Conservation (phyloP, 2,888 invertebrate genomes). For the Conops quadrifasciatus region DNA sequence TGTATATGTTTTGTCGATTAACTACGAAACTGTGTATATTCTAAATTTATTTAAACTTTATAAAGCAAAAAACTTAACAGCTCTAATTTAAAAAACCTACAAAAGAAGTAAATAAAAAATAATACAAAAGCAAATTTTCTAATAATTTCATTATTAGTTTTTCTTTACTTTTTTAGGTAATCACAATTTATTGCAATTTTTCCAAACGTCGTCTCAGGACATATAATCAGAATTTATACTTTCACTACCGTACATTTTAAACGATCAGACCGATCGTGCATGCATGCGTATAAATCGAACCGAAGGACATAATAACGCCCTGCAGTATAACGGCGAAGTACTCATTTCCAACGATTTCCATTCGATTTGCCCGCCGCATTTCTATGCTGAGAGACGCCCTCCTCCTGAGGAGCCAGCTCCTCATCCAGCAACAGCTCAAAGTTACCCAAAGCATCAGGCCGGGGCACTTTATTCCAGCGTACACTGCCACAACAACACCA, state of each 20-base stretch:
- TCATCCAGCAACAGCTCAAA: conserved; percentile 87
- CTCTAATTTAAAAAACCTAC: background rate
- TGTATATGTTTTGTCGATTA: background rate
- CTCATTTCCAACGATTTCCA: conserved; percentile 59
- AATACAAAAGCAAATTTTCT: no score
- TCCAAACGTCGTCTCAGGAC: no score
- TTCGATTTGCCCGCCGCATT: conserved; percentile 44
- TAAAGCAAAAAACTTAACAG: background rate
- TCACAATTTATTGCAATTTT: no score
- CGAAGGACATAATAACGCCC: no score
- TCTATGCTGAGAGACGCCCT: conserved; percentile 41
- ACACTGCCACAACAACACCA: conserved; percentile 64
- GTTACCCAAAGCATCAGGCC: conserved; percentile 78
- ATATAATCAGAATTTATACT: no score
- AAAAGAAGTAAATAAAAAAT: background rate
- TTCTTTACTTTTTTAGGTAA: no score
- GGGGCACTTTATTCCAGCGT: conserved; percentile 85
- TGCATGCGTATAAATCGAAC: no score
- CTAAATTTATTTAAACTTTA: background rate
- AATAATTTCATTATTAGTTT: no score
- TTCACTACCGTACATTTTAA: no score
- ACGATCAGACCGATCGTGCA: no score
- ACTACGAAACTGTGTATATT: background rate
- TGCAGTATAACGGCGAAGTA: no score
- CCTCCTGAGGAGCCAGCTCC: conserved; percentile 68